Evolutionary conservation across 2,888 invertebrate species (phyloP), one percentile per base, ranked within the genome.

Genomic region (Sylvicola cinctus): DNA sequence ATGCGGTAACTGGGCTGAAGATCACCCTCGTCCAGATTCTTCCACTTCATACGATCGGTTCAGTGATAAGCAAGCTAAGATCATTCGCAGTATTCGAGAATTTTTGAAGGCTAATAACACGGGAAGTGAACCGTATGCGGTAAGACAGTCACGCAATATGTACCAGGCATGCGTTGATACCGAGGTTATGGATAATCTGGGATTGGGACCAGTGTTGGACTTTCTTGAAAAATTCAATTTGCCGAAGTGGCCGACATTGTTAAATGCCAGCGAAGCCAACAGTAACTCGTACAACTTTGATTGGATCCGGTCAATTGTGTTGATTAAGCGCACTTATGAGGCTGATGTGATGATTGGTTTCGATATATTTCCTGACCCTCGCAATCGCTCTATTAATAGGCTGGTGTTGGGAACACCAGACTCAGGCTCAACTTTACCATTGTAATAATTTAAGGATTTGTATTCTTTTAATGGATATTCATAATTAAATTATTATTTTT

Each of bases 271-370:
- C 49, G 52, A 64, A 37, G 60, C 62, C 11, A 11, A 7, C 12
- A 25, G 11, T 2, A 8, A 8, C 5, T n/a, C 14, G 3, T 67
- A 64, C 38, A 51, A 46, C 12, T 75, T 70, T 42, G 63, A 73
- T 48, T 78, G 76, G 71, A 47, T 78, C 29, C 60, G 65, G 23
- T 55, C 68, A 6, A 62, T 78, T 27, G 74, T 72, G 8, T 62
- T 62, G 33, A 61, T 76, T 5, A 79, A 79, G 45, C 68, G 63
- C 23, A 52, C 65, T 12, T 52, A 79, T 1, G 70, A 69, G 12
- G 67, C 72, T 61, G 81, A 83, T 45, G 55, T 78, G 1, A 63
- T 84, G 7, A 68, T 84, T 38, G 81, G 81, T 0, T 71, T 80
- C 38, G 70, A 70, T 42, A 66, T 83, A 25, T 70, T 70, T 44